Conservation (phyloP, 2,888 invertebrate species). For the Drosophila fungiperda region DNA sequence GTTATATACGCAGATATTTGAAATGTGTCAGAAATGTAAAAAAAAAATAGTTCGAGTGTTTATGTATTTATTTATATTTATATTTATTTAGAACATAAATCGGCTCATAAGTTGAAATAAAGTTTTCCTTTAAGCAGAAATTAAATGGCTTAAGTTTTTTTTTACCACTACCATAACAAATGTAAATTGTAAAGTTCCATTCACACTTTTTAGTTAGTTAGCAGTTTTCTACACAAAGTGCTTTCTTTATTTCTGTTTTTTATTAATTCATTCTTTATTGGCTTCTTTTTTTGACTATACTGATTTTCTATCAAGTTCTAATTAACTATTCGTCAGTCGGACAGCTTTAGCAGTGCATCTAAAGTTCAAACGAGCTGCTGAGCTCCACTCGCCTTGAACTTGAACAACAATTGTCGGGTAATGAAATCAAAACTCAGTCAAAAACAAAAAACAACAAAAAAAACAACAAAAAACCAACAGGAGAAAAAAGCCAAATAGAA, state of each 20-base stretch:
- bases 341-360: not conserved
- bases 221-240: not conserved
- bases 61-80: not conserved
- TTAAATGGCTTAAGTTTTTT: not conserved
- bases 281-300: not conserved
- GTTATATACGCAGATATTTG: not conserved
- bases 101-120: not conserved
- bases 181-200: not conserved
- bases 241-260: not conserved
- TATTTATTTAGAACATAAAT: not conserved
- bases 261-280: not conserved
- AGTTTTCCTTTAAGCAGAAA: not conserved
- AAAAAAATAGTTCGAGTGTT: not conserved
- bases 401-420: conserved; percentile 62
- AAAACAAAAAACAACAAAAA: conserved; percentile 18
- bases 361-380: conserved; percentile 15
- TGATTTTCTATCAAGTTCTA: not conserved
- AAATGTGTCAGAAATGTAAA: not conserved
- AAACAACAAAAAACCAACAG: conserved; percentile 8
- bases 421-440: conserved; percentile 57
- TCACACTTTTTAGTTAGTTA: not conserved
- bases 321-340: conserved; percentile 14
- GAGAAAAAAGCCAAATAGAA: conserved; percentile 30
- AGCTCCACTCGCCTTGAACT: conserved; percentile 63
- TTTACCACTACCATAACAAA: no score